These are phyloP conservation scores for Eristalis intricaria DNA, from an alignment of 2,888 invertebrate genomes.

Conservation along the genomic window DNA sequence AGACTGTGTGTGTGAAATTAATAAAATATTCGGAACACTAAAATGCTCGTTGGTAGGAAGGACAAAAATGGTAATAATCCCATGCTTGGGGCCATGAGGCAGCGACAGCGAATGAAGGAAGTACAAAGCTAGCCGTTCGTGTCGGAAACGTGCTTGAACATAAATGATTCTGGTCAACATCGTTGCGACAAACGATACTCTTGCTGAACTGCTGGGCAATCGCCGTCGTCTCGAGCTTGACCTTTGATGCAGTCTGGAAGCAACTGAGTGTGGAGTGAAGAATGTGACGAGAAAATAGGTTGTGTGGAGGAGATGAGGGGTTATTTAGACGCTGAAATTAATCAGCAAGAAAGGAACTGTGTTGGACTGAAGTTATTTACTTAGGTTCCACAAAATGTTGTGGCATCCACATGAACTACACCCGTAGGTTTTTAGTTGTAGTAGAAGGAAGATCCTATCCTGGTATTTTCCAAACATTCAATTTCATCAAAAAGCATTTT, in stretches of 20 bases:
- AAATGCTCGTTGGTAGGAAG: constrained; percentile 32
- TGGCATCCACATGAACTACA: too few relatives aligned
- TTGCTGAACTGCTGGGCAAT: background rate
- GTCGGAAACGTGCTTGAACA: constrained; percentile 40
- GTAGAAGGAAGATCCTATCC: too few relatives aligned
- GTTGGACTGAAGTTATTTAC: too few relatives aligned
- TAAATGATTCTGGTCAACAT: constrained; percentile 50
- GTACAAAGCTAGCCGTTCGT: constrained; percentile 21
- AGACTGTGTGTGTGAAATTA: constrained; percentile 42
- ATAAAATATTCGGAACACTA: constrained; percentile 64
- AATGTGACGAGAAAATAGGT: background rate
- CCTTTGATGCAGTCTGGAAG: constrained; percentile 9
- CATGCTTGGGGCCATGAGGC: background rate
- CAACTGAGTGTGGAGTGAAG: background rate
- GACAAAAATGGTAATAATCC: constrained; percentile 51
- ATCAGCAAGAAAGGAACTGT: too few relatives aligned
- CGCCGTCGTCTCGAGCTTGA: constrained; percentile 21
- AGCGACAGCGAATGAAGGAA: constrained; percentile 4
- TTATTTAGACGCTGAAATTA: too few relatives aligned
- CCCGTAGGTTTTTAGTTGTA: too few relatives aligned
- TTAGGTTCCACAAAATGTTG: too few relatives aligned
- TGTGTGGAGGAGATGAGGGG: background rate
- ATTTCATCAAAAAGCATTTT: too few relatives aligned
- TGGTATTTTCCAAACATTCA: too few relatives aligned
- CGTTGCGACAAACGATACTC: constrained; percentile 11